phyloP scores from a whole-genome alignment of 1,140 invertebrate species.

The Pemphigus obesinymphae region DNA sequence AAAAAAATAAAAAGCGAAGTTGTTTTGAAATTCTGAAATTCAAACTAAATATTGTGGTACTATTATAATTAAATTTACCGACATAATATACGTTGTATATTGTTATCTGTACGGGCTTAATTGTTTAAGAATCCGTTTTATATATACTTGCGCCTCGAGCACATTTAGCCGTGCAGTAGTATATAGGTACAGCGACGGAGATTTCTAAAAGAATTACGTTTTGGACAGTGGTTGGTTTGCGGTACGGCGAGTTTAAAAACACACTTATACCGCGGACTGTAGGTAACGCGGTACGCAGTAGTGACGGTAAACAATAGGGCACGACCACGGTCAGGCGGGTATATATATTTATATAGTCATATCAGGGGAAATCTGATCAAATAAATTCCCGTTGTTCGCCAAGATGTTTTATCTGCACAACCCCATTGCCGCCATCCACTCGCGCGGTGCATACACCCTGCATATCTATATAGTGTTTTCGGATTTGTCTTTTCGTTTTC shows the following conservation, averaged over 20 bases:
- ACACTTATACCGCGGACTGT: not conserved
- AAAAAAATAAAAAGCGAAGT: too few species aligned
- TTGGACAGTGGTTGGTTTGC: not conserved
- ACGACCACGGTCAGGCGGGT: not conserved
- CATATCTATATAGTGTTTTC: not conserved
- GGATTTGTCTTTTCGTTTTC: constrained; percentile 27
- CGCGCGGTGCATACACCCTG: not conserved
- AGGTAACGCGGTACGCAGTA: not conserved
- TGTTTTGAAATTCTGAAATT: too few species aligned
- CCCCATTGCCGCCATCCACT: not conserved
- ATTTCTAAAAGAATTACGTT: not conserved
- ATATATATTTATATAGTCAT: too few species aligned
- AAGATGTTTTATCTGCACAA: not conserved
- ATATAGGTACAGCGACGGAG: too few species aligned
- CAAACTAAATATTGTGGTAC: too few species aligned
- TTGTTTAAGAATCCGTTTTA: not conserved
- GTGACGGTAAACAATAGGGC: not conserved
- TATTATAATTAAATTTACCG: too few species aligned
- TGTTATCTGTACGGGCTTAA: not conserved
- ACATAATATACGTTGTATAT: too few species aligned
- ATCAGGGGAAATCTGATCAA: not conserved
- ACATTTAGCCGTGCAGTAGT: too few species aligned
- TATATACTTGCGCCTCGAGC: too few species aligned
- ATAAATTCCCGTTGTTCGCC: constrained; percentile 9
- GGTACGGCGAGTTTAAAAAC: not conserved